Evolutionary conservation across 1,140 invertebrate species (phyloP).

Genomic region (Saxidomus purpurata): DNA sequence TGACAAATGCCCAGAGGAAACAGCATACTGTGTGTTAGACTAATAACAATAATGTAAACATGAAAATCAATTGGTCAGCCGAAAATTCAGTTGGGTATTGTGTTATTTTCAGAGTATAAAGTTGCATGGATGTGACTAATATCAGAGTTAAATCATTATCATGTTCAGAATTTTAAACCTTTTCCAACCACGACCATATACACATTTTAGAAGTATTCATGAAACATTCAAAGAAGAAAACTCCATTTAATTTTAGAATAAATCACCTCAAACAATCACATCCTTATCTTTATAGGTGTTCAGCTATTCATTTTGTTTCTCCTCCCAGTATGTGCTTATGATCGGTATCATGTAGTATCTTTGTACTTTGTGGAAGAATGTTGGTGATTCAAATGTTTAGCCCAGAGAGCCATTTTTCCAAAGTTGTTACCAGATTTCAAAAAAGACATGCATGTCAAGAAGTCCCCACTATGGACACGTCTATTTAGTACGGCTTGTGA

Average conservation of each 20-base stretch:
- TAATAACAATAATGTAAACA: too few relatives aligned
- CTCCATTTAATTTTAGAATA: background rate
- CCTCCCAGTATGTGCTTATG: slow-evolving; percentile 49
- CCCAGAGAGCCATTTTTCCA: slow-evolving; percentile 56
- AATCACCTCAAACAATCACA: slow-evolving; percentile 40
- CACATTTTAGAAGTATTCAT: background rate
- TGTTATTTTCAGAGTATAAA: too few relatives aligned
- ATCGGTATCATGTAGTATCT: slow-evolving; percentile 40
- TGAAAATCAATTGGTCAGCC: too few relatives aligned
- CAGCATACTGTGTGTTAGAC: too few relatives aligned
- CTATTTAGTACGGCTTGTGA: slow-evolving; percentile 63
- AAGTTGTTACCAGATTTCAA: slow-evolving; percentile 66
- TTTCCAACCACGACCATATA: background rate
- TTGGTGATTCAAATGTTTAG: slow-evolving; percentile 38
- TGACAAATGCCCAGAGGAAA: too few relatives aligned
- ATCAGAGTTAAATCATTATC: too few relatives aligned
- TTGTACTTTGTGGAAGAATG: slow-evolving; percentile 57
- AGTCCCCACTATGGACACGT: slow-evolving; percentile 64
- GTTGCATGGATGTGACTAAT: too few relatives aligned
- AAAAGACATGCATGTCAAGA: slow-evolving; percentile 40
- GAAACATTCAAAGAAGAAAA: background rate
- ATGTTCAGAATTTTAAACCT: too few relatives aligned
- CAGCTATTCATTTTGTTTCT: slow-evolving; percentile 8
- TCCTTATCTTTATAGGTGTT: slow-evolving; percentile 21
- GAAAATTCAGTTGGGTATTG: too few relatives aligned